These are phyloP conservation scores for Leptoclinus maculatus DNA, from an alignment of 2,797 vertebrate genomes.

Conservation along the genomic window DNA sequence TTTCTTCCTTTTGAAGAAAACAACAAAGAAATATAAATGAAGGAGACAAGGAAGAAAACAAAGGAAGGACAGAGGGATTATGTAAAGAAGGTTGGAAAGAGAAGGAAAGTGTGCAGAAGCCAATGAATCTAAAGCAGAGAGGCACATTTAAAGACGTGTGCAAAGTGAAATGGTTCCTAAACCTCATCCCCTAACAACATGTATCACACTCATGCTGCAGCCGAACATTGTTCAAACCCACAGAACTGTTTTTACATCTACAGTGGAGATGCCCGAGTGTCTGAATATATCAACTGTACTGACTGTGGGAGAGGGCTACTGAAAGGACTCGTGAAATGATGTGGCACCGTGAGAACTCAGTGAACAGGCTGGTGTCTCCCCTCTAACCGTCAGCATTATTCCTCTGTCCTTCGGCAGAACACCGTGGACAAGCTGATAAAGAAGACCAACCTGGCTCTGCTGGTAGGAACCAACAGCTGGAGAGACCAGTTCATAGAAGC, in stretches of 20 bases:
- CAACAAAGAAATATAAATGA: slow-evolving; percentile 17
- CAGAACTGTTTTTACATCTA: too few species aligned
- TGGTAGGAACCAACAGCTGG: slow-evolving; percentile 99
- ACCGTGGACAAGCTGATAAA: slow-evolving; percentile 99
- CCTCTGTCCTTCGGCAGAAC: slow-evolving; percentile 83
- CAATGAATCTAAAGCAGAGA: background rate
- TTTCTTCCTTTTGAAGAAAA: slow-evolving; percentile 42
- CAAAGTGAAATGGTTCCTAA: too few species aligned
- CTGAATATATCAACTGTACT: too few species aligned
- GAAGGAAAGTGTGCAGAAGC: background rate
- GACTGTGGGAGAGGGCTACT: too few species aligned
- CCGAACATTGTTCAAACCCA: too few species aligned
- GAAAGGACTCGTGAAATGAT: too few species aligned
- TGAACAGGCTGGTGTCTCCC: background rate
- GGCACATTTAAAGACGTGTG: background rate
- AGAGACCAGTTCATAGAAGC: slow-evolving; percentile 99
- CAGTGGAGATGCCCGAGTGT: too few species aligned
- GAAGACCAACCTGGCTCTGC: slow-evolving; percentile 98
- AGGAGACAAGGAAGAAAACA: background rate
- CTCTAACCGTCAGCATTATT: background rate
- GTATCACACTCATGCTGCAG: too few species aligned
- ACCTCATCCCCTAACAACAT: too few species aligned
- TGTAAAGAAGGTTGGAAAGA: background rate
- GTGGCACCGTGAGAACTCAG: too few species aligned
- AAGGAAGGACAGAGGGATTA: background rate